These are phyloP conservation scores for Entosphenus tridentatus DNA, from an alignment of 2,113 vertebrate genomes.

Conservation along the genomic window DNA sequence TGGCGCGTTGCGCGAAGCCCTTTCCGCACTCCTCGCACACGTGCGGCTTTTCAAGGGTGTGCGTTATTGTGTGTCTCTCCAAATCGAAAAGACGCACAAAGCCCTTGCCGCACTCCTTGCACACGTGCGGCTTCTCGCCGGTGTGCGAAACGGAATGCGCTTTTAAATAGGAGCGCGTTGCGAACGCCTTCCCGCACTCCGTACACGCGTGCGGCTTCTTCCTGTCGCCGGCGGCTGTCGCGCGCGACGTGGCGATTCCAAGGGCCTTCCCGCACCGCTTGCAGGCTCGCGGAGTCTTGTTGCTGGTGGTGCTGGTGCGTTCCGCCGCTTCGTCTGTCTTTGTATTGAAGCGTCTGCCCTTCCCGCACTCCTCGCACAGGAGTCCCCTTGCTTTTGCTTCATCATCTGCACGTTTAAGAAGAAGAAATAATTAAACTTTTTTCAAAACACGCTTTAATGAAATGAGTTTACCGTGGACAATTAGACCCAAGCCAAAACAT, in stretches of 20 bases:
- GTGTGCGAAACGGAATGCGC: constrained; percentile 22
- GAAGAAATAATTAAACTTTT: too few species aligned
- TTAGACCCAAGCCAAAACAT: too few species aligned
- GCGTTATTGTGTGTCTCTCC: constrained; percentile 11
- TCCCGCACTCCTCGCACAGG: too few species aligned
- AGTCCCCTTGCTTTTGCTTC: too few species aligned
- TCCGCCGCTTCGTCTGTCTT: too few species aligned
- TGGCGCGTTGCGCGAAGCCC: constrained; percentile 22
- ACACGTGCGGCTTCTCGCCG: constrained; percentile 15
- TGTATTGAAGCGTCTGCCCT: too few species aligned
- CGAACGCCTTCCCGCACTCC: constrained; percentile 24
- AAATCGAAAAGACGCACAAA: background rate
- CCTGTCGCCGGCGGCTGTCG: too few species aligned
- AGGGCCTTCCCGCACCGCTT: constrained; percentile 56
- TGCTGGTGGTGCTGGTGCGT: too few species aligned
- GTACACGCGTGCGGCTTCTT: constrained; percentile 21
- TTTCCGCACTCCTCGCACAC: constrained; percentile 23
- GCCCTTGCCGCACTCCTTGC: constrained; percentile 6
- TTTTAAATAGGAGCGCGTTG: constrained; percentile 23
- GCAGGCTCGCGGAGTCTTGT: constrained; percentile 20
- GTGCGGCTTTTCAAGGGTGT: constrained; percentile 18
- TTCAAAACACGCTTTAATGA: too few species aligned
- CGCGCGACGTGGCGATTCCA: constrained; percentile 48
- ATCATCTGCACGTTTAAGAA: too few species aligned
- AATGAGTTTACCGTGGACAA: too few species aligned